These are phyloP conservation scores for Zele albiditarsus DNA, from an alignment of 2,888 invertebrate species.

Conservation along the genomic window DNA sequence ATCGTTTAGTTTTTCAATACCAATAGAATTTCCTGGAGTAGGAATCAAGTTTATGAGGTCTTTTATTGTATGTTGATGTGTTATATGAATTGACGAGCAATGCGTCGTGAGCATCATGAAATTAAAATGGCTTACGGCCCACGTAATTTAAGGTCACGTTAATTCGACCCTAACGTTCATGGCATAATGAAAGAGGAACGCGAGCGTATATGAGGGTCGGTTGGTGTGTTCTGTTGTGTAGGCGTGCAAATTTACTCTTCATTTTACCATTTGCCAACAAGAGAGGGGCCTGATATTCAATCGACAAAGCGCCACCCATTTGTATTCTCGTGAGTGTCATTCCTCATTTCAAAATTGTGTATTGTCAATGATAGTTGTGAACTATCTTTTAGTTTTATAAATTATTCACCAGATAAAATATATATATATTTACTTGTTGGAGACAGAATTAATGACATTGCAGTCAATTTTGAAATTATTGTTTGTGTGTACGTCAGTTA, in stretches of 20 bases:
- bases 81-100: not conserved
- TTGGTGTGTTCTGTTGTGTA: not conserved
- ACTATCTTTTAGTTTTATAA: not conserved
- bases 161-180: not conserved
- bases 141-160: slow-evolving; percentile 3
- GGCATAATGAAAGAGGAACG: not conserved
- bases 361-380: not conserved
- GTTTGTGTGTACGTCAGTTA: too few species aligned
- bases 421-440: too few species aligned
- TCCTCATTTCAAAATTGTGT: not conserved
- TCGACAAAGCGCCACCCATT: not conserved
- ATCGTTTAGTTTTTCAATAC: too few species aligned
- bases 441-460: too few species aligned
- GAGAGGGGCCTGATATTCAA: not conserved
- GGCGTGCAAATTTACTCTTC: not conserved
- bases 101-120: not conserved
- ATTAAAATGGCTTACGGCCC: not conserved
- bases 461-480: too few species aligned
- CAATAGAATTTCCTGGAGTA: too few species aligned
- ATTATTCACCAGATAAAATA: too few species aligned
- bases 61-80: not conserved
- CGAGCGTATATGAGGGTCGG: not conserved
- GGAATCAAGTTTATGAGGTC: too few species aligned
- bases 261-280: not conserved
- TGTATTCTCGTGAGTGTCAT: not conserved